A percentile compares a stretch with the other conserved stretches of the same genome.
These are phyloP conservation scores for Goniozus legneri DNA, from an alignment of 1,140 invertebrate species.

Conservation along the genomic window DNA sequence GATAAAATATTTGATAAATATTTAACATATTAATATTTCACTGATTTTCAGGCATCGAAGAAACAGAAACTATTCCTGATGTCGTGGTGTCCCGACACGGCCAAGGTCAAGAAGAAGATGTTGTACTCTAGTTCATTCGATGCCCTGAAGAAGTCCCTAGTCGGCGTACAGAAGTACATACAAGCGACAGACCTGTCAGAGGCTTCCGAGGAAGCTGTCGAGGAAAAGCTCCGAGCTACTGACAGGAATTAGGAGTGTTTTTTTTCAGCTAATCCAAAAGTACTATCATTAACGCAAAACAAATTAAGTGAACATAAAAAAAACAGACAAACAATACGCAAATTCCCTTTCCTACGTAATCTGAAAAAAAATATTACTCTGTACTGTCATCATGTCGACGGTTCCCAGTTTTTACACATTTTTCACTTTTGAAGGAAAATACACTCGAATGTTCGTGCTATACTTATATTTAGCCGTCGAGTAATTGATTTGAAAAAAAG, in stretches of 20 bases:
- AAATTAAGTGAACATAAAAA: conserved; percentile 5
- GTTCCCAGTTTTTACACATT: conserved; percentile 51
- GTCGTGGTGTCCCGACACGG: conserved; percentile 96
- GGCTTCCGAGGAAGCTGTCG: conserved; percentile 85
- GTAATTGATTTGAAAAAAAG: conserved; percentile 23
- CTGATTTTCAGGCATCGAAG: conserved; percentile 68
- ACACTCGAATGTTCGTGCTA: conserved; percentile 40
- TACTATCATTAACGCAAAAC: conserved; percentile 20
- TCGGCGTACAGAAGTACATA: conserved; percentile 95
- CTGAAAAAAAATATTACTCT: conserved; percentile 41
- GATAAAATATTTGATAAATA: background rate
- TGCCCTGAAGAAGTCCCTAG: conserved; percentile 91
- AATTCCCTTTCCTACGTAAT: conserved; percentile 40
- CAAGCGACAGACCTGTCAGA: conserved; percentile 91
- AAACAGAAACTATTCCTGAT: conserved; percentile 95
- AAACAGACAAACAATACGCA: conserved; percentile 32
- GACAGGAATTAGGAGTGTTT: conserved; percentile 79
- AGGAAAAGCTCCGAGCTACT: conserved; percentile 87
- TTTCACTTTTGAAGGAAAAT: conserved; percentile 47
- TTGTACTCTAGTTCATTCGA: conserved; percentile 97
- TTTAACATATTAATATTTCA: background rate
- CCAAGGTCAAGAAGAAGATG: conserved; percentile 99
- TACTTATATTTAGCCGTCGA: conserved; percentile 31
- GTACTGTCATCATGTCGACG: conserved; percentile 42
- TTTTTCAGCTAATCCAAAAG: conserved; percentile 32